These are phyloP conservation scores for Drosophila sulfurigaster DNA, from an alignment of 1,140 invertebrate species.

Conservation along the genomic window DNA sequence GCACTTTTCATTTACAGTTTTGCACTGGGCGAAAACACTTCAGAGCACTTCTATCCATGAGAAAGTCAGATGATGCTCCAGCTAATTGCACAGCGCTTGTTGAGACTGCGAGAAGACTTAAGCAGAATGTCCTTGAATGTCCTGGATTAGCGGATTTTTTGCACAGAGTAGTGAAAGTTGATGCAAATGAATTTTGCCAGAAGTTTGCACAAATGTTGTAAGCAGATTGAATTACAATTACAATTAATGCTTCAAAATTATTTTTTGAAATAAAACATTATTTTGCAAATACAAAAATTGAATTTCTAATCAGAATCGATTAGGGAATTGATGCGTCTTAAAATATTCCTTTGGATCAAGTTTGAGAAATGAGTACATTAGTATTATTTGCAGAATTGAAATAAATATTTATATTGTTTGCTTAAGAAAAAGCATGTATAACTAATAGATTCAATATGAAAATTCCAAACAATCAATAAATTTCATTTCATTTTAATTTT, in stretches of 20 bases:
- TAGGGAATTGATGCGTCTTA: no score
- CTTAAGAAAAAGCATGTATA: no score
- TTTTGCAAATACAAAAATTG: no score
- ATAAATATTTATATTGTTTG: no score
- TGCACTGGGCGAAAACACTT: constrained; percentile 39
- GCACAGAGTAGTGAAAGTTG: background rate
- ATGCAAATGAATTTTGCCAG: background rate
- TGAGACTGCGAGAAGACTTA: background rate
- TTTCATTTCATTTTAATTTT: no score
- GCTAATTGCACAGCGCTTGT: constrained; percentile 61
- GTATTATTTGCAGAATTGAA: no score
- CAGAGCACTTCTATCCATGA: constrained; percentile 35
- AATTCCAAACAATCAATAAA: no score
- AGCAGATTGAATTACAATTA: background rate
- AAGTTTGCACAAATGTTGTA: background rate
- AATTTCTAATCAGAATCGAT: no score
- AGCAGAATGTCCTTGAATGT: constrained; percentile 5
- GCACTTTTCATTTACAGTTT: constrained; percentile 15
- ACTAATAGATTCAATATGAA: no score
- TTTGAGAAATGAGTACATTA: no score
- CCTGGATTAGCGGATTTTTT: constrained; percentile 2
- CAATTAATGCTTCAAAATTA: background rate
- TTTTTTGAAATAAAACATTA: background rate
- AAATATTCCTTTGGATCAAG: no score
- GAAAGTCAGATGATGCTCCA: constrained; percentile 46